Percentiles rank a stretch among this genome's conserved stretches.
These are phyloP conservation scores for Phenganax subtilis DNA, from an alignment of 92 coral and sea anemone genomes.

Conservation along the genomic window DNA sequence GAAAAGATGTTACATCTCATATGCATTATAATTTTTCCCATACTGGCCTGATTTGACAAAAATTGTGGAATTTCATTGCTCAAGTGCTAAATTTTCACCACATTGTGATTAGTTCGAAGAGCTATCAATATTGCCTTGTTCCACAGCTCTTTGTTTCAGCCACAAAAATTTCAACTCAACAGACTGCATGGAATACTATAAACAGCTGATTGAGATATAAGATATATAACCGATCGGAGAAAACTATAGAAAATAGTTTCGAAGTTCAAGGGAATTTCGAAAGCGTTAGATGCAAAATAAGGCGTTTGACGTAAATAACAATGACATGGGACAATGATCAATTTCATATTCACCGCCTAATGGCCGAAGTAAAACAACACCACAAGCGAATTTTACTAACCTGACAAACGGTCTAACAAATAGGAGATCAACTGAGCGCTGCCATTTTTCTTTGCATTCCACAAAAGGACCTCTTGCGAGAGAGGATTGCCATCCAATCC, in stretches of 20 bases:
- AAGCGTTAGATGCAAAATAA: constrained; percentile 2
- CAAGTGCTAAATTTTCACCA: too few species aligned
- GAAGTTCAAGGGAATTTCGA: background rate
- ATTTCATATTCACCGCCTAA: constrained; percentile 33
- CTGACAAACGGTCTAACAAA: constrained; percentile 90
- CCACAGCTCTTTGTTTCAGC: background rate
- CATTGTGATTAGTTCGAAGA: background rate
- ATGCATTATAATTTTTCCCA: too few species aligned
- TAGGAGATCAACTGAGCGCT: constrained; percentile 78
- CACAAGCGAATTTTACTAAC: constrained; percentile 51
- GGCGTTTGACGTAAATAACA: constrained; percentile 4
- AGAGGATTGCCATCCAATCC: constrained; percentile 94
- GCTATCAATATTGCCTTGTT: background rate
- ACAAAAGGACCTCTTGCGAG: constrained; percentile 73
- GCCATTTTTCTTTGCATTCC: constrained; percentile 80
- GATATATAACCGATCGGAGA: background rate
- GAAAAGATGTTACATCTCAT: too few species aligned
- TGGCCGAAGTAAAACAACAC: background rate
- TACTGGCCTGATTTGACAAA: too few species aligned
- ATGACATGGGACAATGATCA: background rate
- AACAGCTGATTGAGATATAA: background rate
- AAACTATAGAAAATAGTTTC: background rate
- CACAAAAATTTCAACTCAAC: background rate
- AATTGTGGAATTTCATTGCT: too few species aligned
- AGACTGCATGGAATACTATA: background rate